Base-by-base conservation (phyloP, 1,140 invertebrate genomes). In the Pseudomyrmex dendroicus region DNA sequence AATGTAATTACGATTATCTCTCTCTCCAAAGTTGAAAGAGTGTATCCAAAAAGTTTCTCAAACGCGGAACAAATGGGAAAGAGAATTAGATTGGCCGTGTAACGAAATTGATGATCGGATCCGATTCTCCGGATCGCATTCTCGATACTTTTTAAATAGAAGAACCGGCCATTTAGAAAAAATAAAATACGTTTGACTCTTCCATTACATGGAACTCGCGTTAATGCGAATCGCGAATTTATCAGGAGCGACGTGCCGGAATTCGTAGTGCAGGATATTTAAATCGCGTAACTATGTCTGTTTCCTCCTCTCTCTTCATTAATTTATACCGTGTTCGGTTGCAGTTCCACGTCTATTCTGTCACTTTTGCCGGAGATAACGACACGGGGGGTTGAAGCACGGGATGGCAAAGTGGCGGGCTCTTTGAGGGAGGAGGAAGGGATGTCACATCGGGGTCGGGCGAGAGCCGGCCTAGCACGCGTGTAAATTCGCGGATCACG, bases 401-500 rank as follows among this genome's bases (percentile, higher is more conserved):
- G 7, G 17, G 44, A 5, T 1, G 35, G 35, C 35, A 5, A 35
- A 35, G 35, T 35, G 35, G 35, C 35, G 35, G 35, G 35, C 35
- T 35, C 5, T 35, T 35, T 35, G 35, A 35, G 35, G 35, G 35
- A 35, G 35, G 35, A 35, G 35, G 35, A 5, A 35, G 35, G 80
- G 61, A 82, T 83, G 84, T 82, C 84, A 82, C 52, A 10, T 56
- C 9, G 56, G 20, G 74, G 62, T 22, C 46, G 54, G 61, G 35
- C 35, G 35, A 20, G 20, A 67, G 62, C 54, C 56, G 52, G 85
- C 76, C 35, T 35, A 44, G 86, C 85, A 86, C 82, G 85, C 86
- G 88, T 86, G 85, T 89, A 87, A 91, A 89, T 91, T 92, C 89
- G 86, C 84, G 86, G 87, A 88, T 92, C 91, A 89, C 87, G 90